Evolutionary conservation across 2,888 invertebrate genomes (phyloP).

Genomic region (Auanema freiburgensis): DNA sequence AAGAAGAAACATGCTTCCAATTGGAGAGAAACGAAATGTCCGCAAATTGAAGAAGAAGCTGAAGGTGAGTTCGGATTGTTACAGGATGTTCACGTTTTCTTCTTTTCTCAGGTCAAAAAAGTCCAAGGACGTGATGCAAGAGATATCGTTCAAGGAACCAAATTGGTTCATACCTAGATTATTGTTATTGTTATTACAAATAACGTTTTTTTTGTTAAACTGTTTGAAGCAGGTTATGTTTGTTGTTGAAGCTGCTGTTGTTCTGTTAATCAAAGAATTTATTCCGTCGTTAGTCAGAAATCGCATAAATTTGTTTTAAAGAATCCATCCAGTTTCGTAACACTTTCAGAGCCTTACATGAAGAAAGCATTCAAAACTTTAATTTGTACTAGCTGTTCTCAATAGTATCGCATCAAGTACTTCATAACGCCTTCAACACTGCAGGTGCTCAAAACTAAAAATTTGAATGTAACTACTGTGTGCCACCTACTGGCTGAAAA

Average conservation of each 20-base stretch:
- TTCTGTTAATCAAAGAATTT: not conserved
- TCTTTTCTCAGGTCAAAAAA: not conserved
- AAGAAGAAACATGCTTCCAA: conserved; percentile 41
- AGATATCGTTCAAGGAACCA: not conserved
- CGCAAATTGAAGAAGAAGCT: conserved; percentile 33
- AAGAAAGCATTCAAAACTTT: too few species aligned
- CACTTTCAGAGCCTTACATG: too few species aligned
- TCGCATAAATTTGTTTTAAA: not conserved
- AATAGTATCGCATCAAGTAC: too few species aligned
- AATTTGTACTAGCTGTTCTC: too few species aligned
- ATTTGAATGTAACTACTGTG: too few species aligned
- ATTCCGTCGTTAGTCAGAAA: not conserved
- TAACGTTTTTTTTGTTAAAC: not conserved
- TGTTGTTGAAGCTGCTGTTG: not conserved
- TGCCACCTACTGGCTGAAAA: too few species aligned
- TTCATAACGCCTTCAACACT: too few species aligned
- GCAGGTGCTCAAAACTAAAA: too few species aligned
- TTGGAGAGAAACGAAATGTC: conserved; percentile 25
- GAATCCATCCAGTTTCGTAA: not conserved
- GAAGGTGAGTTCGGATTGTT: conserved; percentile 14
- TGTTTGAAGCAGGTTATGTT: not conserved
- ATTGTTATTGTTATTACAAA: not conserved
- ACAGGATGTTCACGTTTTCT: too few species aligned
- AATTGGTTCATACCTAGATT: not conserved
- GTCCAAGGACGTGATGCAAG: not conserved